Evolutionary conservation across 2,113 vertebrate species (phyloP), one percentile per base, ranked within the genome.

Genomic region (Lepus timidus): DNA sequence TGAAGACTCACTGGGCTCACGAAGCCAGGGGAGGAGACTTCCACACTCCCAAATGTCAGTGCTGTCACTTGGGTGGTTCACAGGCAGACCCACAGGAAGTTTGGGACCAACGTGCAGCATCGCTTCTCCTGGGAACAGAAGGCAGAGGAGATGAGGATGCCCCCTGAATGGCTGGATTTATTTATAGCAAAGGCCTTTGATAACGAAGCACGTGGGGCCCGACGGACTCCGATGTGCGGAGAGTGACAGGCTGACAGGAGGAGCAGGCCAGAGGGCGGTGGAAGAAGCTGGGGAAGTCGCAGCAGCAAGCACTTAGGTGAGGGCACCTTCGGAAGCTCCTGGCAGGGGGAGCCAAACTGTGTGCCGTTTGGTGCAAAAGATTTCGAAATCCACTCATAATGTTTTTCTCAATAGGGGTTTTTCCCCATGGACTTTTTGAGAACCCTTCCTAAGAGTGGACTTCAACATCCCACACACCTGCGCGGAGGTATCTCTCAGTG

Each of bases 21-120:
- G 85, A 88, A 95, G n/a, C 20, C 79, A 90, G 80, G 31, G 6
- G 52, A 93, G 31, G 49, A 84, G 49, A 85, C 29, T 20, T 62
- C 6, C 44, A 49, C 6, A 61, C 29, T 84, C 74, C 9, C 49
- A 93, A 92, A 88, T 92, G 92, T 82, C 87, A 86, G 64, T 67
- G 44, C 52, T 95, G n/a, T 89, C 86, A 71, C 36, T 73, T 20
- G 67, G 33, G 74, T 75, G 36, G 78, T 74, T 79, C 81, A 52
- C 62, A 73, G 75, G 64, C 44, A 36, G 44, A 86, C 31, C 33
- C 71, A 68, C 52, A 84, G 33, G 27, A 91, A 81, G 55, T 61
- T 73, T 65, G 62, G 51, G 13, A 67, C 14, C 51, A n/a, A 39
- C 23, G 49, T 76, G 39, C 27, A 52, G 25, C 12, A 58, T 68